Conservation (phyloP, 2,113 vertebrate species). For the Aythya baeri region DNA sequence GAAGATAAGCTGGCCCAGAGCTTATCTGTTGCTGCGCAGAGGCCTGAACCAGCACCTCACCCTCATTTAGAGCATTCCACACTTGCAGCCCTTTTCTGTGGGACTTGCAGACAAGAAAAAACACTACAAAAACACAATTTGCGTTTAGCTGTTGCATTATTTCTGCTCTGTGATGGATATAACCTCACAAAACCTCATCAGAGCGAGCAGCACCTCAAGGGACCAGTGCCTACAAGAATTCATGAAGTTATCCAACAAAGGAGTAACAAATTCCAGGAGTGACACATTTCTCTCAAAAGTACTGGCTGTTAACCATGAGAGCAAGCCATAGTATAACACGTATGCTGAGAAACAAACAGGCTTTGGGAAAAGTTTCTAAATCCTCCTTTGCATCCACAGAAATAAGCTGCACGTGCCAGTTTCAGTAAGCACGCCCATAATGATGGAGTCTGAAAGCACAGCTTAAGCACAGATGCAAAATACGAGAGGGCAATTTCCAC, state of each 20-base stretch:
- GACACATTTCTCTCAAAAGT: not conserved
- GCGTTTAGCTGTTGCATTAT: not conserved
- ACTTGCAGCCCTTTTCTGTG: not conserved
- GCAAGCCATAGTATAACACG: not conserved
- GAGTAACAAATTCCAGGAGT: not conserved
- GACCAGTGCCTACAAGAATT: not conserved
- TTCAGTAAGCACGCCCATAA: not conserved
- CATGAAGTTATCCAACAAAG: not conserved
- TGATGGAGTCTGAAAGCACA: not conserved
- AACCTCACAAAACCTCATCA: not conserved
- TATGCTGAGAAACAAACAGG: not conserved
- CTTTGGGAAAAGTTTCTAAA: not conserved
- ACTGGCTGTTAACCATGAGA: not conserved
- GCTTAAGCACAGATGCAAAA: not conserved
- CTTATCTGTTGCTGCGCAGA: slow-evolving; percentile 50
- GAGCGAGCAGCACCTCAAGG: not conserved
- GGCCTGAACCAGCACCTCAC: slow-evolving; percentile 11
- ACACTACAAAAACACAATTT: not conserved
- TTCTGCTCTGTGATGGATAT: not conserved
- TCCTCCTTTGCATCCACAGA: not conserved
- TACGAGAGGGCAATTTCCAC: not conserved
- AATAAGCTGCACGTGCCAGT: not conserved
- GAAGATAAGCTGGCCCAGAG: slow-evolving; percentile 27
- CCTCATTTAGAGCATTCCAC: not conserved
- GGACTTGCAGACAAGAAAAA: not conserved